These are phyloP conservation scores for Neolamprologus hecqui DNA, from an alignment of 2,113 vertebrate species.

Conservation along the genomic window DNA sequence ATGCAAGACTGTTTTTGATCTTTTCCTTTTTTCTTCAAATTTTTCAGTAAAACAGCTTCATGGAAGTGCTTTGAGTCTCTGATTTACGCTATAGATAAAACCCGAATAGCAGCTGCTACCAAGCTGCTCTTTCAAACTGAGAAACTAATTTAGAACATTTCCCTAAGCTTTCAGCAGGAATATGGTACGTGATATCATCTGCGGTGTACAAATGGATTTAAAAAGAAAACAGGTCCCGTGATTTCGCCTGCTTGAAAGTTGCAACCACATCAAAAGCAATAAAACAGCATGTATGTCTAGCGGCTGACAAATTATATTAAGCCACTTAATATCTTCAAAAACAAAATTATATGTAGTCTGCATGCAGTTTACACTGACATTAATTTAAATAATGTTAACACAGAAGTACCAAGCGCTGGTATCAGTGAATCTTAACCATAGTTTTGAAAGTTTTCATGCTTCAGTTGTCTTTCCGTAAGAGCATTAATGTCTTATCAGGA, in stretches of 20 bases:
- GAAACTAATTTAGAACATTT: conserved; percentile 28
- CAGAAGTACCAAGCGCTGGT: not conserved
- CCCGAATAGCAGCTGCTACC: conserved; percentile 34
- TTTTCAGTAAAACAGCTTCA: conserved; percentile 19
- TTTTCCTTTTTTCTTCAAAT: not conserved
- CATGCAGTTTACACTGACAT: not conserved
- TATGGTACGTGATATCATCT: conserved; percentile 44
- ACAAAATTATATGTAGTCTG: not conserved
- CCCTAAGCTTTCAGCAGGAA: conserved; percentile 46
- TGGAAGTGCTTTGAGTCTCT: conserved; percentile 7
- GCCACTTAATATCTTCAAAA: not conserved
- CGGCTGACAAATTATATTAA: not conserved
- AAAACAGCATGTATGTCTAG: not conserved
- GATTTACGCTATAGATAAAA: conserved; percentile 34
- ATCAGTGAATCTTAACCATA: conserved; percentile 26
- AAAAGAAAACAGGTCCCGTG: conserved; percentile 24
- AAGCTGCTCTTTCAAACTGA: conserved; percentile 34
- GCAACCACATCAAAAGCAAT: conserved; percentile 24
- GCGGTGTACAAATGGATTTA: conserved; percentile 34
- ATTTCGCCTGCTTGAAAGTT: conserved; percentile 29
- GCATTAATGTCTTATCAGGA: conserved; percentile 42
- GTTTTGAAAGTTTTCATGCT: conserved; percentile 33
- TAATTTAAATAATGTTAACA: not conserved
- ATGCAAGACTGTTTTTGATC: not conserved
- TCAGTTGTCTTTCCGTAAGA: conserved; percentile 28